Base-by-base conservation (phyloP, 2,888 invertebrate species). In the Dynastes grantii region DNA sequence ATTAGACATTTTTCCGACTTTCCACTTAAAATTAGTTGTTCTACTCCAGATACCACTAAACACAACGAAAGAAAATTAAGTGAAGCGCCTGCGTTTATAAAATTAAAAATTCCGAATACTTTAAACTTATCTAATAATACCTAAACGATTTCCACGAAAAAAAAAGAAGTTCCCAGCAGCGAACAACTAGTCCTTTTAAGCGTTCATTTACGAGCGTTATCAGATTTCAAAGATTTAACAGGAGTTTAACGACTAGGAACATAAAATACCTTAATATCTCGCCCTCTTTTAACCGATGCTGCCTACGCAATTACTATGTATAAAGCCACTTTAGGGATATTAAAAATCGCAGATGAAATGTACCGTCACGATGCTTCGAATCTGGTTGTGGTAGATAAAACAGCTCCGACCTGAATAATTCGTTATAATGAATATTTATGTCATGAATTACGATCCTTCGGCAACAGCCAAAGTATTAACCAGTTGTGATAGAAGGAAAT, bases 301-400 rank as follows among this genome's bases (percentile, higher is more conserved):
- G 9, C 29, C 32, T 32, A 55, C 22, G 5, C 22, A 63, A 32
- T 63, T 32, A 63, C 27, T 13, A 22, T 32, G 32, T 32, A 32
- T 13, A 32, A 63, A 32, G n/a, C 63, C 8, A 63, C 27, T 63
- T 63, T 63, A 63, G 5, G 29, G 65, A 37, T 9, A 65, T 40
- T 65, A 45, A 65, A 65, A 65, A 65, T 45, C 65, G 5, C 2
- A 37, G 37, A 65, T 65, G 11, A 65, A 65, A n/a, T 65, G 65
- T 40, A 16, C n/a, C 40, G 8, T 65, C 65, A 65, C 45, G 65
- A 65, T 40, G 8, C 22, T 65, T 45, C 16, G 45, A 65, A 40
- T 37, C n/a, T n/a, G 16, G 16, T n/a, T 6, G 8, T 1, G n/a
- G 29, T 22, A 65, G 65, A 65, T 65, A 65, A 65, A 65, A 16